Base-by-base conservation (phyloP, 2,113 vertebrate genomes). In the Seriola rivoliana region DNA sequence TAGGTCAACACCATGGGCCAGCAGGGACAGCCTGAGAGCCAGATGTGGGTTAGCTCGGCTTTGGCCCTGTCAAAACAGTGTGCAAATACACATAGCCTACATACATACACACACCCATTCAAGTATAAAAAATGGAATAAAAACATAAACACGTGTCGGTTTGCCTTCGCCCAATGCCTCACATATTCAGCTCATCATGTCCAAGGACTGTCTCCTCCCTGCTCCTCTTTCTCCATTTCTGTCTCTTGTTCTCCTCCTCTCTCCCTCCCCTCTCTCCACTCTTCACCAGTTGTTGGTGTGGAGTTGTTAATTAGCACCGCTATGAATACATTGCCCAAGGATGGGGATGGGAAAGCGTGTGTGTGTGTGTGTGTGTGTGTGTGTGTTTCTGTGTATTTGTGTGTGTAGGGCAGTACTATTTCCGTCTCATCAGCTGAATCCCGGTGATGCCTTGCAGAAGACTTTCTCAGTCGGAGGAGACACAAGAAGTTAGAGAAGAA, bases 251-350 rank as follows among this genome's bases (percentile, higher is more conserved):
- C 69, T 25, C 65, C 44, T 69, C 70, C 25, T 79, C 62, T 40
- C 77, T 63, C 25, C 46, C 65, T 63, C 67, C 71, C 46, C 60
- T 2, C 48, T 78, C 71, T 63, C 75, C 58, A 36, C 66, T 71
- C 72, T 77, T 79, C 80, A 64, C 72, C 76, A 80, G 71, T 87
- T 54, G 5, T 60, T 83, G 81, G 71, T 85, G 83, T 89, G 83
- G 90, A 92, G 64, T 83, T 80, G 90, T 80, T 81, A 94, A 95
- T 94, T 94, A 95, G 87, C 84, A 78, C 32, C 34, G 79, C 91
- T 89, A 93, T 92, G 91, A 94, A 90, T 92, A 92, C 93, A 91
- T n/a, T 19, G 74, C 77, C 91, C 77, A 72, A 80, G 77, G 77
- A 82, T 59, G 71, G 58, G 69, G 81, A 85, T 60, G 69, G 68